Evolutionary conservation across 2,113 vertebrate genomes (phyloP), one percentile per base, ranked within the genome.

Genomic region (Dromaius novaehollandiae): DNA sequence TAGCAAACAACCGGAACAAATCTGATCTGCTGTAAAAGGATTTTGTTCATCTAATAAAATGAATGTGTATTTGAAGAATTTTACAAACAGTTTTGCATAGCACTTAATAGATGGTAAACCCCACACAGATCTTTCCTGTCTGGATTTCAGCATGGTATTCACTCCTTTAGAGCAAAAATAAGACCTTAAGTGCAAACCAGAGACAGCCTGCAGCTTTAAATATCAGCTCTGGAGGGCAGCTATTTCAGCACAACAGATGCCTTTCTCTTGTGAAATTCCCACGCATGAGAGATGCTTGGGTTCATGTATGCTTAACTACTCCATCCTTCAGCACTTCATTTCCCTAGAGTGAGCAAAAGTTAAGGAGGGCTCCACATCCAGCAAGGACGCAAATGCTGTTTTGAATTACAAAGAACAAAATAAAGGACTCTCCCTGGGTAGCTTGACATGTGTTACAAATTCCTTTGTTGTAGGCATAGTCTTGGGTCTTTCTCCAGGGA

Each of bases 361-460:
- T 91, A 83, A 93, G 61, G 40, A 94, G 81, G 75, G 73, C 36
- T 88, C 63, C n/a, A 22, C 44, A 95, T 94, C 63, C 76, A 95
- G 61, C 32, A 95, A 90, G 81, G 65, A 34, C 68, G 86, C 82
- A 96, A 96, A 97, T 91, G 61, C 30, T 89, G 64, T 89, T 97
- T 98, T 89, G 82, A 97, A 96, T 98, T 97, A 97, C 97, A 97
- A 96, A 92, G 92, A 90, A 46, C 90, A 93, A 94, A 92, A 68
- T 64, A 79, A 88, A 88, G 86, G 81, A 56, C 68, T 84, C 90
- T 90, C 92, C 91, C 38, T 50, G 65, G 86, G 93, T 89, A 95
- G 80, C 94, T 91, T 95, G 94, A 97, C 79, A 26, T 25, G 51
- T 89, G 86, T 90, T 90, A 95, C 76, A 96, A 96, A 96, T 89